Base-by-base conservation (phyloP, 2,888 invertebrate species). In the Latheticus oryzae region DNA sequence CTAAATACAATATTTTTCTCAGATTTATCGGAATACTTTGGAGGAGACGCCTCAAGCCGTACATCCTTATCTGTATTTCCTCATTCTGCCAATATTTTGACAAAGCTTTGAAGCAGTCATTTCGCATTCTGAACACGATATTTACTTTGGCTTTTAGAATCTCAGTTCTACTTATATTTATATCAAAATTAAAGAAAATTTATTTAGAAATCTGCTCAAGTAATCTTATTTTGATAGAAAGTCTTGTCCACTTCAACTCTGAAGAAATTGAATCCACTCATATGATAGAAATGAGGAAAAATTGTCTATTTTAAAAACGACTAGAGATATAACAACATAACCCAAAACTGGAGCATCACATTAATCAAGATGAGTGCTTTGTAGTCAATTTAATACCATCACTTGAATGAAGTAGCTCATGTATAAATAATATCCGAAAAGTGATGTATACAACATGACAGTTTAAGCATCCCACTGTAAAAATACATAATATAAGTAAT, bases 281-380 rank as follows among this genome's bases (percentile, higher is more conserved):
- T n/a, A n/a, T n/a, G n/a, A n/a, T n/a, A n/a, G 5, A 19, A 19
- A 19, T 19, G 21, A 35, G 11, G 37, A 37, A 13, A 50, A 50
- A 50, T 37, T 32, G 24, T 12, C 32, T 50, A 50, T 50, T 50
- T 42, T 19, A 30, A 2, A 53, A 53, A 32, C 53, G 37, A 37
- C 43, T 28, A 8, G 28, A 53, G 35, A 11, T 24, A 35, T 33
- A 48, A 35, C 54, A 24, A 54, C 40, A 30, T 32, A 24, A 47
- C 40, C n/a, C 45, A 54, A 37, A 55, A 52, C 40, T 42, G 47
- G 47, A 51, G 57, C 57, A 42, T 58, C 58, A 9, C 56, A 60
- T 63, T 60, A 57, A 63, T 60, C 62, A 60, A 60, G 60, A 55
- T 63, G 45, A 63, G 57, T 63, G 62, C 51, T 58, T 45, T 48